Conservation (phyloP, 2,888 invertebrate genomes). For the Lymantria monacha region DNA sequence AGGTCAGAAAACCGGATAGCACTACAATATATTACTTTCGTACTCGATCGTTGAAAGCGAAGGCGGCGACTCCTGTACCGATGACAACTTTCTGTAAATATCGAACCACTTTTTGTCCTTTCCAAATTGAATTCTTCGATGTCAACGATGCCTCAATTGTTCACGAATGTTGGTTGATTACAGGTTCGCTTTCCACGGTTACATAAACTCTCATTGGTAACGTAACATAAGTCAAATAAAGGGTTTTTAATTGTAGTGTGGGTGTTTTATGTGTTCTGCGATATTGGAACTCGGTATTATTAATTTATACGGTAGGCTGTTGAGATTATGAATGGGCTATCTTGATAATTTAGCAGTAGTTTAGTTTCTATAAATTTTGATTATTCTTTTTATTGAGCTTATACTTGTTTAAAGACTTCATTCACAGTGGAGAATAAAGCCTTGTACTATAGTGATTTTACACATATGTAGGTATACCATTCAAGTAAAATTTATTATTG, state of each 20-base stretch:
- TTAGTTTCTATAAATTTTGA: no score
- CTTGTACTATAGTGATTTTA: no score
- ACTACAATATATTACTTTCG: slow-evolving; percentile 70
- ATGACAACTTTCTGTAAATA: slow-evolving; percentile 73
- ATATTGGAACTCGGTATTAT: slow-evolving; percentile 16
- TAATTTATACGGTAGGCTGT: not conserved
- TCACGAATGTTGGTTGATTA: slow-evolving; percentile 50
- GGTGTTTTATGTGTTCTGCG: slow-evolving; percentile 46
- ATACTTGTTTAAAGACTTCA: no score
- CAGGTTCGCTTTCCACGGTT: slow-evolving; percentile 74
- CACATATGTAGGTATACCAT: no score
- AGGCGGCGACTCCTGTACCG: slow-evolving; percentile 63
- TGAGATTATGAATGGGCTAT: not conserved
- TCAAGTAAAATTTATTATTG: no score
- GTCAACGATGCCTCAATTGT: slow-evolving; percentile 69
- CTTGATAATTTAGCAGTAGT: not conserved
- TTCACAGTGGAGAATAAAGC: no score
- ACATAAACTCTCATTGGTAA: slow-evolving; percentile 49
- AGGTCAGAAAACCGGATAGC: slow-evolving; percentile 68
- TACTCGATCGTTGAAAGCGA: slow-evolving; percentile 74
- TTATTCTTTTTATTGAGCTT: no score
- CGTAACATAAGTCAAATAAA: slow-evolving; percentile 57
- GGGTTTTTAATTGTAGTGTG: slow-evolving; percentile 62
- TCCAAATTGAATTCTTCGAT: slow-evolving; percentile 58
- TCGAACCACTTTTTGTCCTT: slow-evolving; percentile 75